Evolutionary conservation across 2,888 invertebrate genomes (phyloP).

Genomic region (Orgyia antiqua): DNA sequence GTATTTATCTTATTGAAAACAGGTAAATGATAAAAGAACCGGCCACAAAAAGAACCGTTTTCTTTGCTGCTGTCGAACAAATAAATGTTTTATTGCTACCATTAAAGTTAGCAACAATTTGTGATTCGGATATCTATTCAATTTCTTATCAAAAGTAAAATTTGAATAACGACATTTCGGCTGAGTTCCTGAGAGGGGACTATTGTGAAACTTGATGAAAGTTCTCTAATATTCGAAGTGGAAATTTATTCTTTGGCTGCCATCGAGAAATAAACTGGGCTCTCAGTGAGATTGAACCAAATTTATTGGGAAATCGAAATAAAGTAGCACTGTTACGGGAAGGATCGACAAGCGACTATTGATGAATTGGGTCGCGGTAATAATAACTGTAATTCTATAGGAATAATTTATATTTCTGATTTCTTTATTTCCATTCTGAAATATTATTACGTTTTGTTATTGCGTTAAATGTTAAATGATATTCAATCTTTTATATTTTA

Average conservation of each 20-base stretch:
- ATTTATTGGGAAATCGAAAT: conserved; percentile 53
- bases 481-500: too few species aligned
- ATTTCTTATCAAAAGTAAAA: conserved; percentile 66
- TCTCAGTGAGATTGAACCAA: conserved; percentile 51
- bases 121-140: conserved; percentile 56
- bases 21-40: too few species aligned
- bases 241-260: conserved; percentile 62
- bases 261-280: conserved; percentile 54
- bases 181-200: conserved; percentile 54
- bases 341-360: conserved; percentile 38
- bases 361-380: conserved; percentile 39
- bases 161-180: conserved; percentile 63
- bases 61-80: conserved; percentile 11
- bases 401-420: conserved; percentile 11
- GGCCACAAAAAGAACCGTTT: neutral
- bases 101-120: conserved; percentile 48
- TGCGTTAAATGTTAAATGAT: too few species aligned
- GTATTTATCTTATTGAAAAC: too few species aligned
- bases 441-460: conserved; percentile 10
- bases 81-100: conserved; percentile 40
- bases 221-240: conserved; percentile 66
- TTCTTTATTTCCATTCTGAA: conserved; percentile 12
- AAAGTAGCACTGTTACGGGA: conserved; percentile 34
- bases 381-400: conserved; percentile 19
- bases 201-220: conserved; percentile 62